Conservation (phyloP, 2,888 invertebrate genomes). For the Oscheius onirici region DNA sequence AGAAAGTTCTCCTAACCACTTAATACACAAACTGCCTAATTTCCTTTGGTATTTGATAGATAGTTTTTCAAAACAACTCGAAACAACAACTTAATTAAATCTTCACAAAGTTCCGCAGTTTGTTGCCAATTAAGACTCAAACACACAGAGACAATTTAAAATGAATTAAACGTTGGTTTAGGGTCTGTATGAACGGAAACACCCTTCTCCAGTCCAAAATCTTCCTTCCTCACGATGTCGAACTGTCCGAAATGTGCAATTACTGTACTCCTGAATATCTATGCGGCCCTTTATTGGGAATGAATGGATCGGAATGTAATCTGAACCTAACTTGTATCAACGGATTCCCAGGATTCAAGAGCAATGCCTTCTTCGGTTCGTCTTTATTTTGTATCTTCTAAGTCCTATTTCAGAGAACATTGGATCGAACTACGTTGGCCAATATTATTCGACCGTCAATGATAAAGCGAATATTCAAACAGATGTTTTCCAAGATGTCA, state of each 20-base stretch:
- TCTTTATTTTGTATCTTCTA: background rate
- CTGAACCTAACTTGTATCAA: constrained; percentile 76
- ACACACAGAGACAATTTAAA: no score
- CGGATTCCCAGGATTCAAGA: constrained; percentile 90
- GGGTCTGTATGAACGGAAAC: constrained; percentile 91
- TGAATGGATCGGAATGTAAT: constrained; percentile 9
- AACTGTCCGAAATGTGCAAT: constrained; percentile 74
- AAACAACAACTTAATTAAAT: no score
- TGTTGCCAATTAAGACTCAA: no score
- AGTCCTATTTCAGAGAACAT: constrained; percentile 50
- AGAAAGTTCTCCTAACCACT: no score
- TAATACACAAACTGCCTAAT: no score
- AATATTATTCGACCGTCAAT: constrained; percentile 40
- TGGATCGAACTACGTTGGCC: constrained; percentile 50
- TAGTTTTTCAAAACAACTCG: no score
- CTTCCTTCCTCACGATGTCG: constrained; percentile 44
- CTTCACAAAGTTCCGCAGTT: no score
- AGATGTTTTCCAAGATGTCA: constrained; percentile 82
- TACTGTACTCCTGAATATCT: constrained; percentile 81
- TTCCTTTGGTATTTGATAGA: no score
- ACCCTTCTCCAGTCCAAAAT: constrained; percentile 78
- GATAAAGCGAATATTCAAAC: constrained; percentile 38
- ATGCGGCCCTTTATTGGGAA: background rate
- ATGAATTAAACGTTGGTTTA: constrained; percentile 74
- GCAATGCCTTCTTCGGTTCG: constrained; percentile 81